A percentile compares a stretch with the other conserved stretches of the same genome.
These are phyloP conservation scores for Danio albolineatus DNA, from an alignment of 2,797 vertebrate species.

Conservation along the genomic window DNA sequence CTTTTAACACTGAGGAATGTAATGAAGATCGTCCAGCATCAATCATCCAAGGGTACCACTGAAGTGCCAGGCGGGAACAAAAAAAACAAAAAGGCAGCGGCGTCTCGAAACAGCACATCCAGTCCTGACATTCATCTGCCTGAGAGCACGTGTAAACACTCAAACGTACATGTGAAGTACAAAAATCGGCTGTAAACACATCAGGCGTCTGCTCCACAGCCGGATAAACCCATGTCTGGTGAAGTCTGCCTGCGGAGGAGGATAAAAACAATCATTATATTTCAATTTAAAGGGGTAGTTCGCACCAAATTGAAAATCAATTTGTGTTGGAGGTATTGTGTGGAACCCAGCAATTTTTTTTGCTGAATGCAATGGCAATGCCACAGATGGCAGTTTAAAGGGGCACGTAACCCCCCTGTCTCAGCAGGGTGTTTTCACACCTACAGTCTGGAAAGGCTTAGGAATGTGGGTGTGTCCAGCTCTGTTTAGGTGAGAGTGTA, in stretches of 20 bases:
- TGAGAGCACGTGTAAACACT: constrained; percentile 31
- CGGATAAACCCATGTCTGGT: neutral
- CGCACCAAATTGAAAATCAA: too few relatives aligned
- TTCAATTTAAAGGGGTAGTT: too few relatives aligned
- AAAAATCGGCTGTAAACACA: constrained; percentile 26
- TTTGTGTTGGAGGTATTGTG: too few relatives aligned
- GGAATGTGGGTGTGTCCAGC: too few relatives aligned
- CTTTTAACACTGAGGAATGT: neutral
- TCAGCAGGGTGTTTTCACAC: too few relatives aligned
- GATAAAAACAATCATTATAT: neutral
- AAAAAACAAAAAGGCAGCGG: constrained; percentile 14
- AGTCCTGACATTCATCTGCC: constrained; percentile 20
- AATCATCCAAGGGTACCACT: neutral
- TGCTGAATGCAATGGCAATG: too few relatives aligned
- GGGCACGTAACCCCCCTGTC: too few relatives aligned
- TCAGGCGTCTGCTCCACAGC: neutral
- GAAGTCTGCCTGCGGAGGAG: constrained; percentile 23
- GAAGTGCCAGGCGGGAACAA: neutral
- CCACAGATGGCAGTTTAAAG: too few relatives aligned
- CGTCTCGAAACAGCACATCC: constrained; percentile 5
- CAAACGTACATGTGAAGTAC: neutral
- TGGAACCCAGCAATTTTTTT: too few relatives aligned
- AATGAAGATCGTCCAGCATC: neutral
- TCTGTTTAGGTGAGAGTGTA: too few relatives aligned
- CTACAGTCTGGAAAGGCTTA: too few relatives aligned